A percentile compares a stretch with the other conserved stretches of the same genome.
These are phyloP conservation scores for Chromobotia macracanthus DNA, from an alignment of 2,797 vertebrate genomes.

Conservation along the genomic window DNA sequence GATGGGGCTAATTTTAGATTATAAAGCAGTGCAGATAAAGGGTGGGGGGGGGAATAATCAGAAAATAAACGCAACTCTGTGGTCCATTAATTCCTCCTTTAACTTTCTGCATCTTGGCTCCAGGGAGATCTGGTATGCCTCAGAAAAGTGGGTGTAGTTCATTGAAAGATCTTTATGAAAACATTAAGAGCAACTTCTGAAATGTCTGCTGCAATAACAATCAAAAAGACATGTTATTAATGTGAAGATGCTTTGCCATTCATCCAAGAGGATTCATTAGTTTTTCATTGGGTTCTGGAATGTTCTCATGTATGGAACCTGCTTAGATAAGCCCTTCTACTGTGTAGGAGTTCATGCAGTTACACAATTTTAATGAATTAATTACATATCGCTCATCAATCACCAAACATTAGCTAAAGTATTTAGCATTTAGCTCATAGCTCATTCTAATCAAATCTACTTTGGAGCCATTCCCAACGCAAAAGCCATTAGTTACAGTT, in stretches of 20 bases:
- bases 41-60: conserved; percentile 52
- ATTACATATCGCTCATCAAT: conserved; percentile 18
- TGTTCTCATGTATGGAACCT: neutral
- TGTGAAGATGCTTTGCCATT: neutral
- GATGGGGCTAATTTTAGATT: conserved; percentile 56
- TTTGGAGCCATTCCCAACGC: neutral
- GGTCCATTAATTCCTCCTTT: conserved; percentile 58
- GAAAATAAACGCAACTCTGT: conserved; percentile 57
- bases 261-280: neutral
- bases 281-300: neutral
- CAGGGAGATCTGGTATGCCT: conserved; percentile 16
- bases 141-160: conserved; percentile 8
- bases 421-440: conserved; percentile 5
- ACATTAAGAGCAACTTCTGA: conserved; percentile 24
- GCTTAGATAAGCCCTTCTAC: neutral
- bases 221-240: conserved; percentile 19
- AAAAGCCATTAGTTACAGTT: conserved; percentile 44
- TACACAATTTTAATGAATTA: neutral
- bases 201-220: conserved; percentile 27
- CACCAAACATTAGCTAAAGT: neutral
- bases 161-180: conserved; percentile 37
- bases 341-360: neutral
- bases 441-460: conserved; percentile 11
- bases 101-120: conserved; percentile 53
- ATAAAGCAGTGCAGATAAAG: conserved; percentile 44